phyloP scores from a whole-genome alignment of 92 coral and sea anemone genomes.

The Desmophyllum pertusum region DNA sequence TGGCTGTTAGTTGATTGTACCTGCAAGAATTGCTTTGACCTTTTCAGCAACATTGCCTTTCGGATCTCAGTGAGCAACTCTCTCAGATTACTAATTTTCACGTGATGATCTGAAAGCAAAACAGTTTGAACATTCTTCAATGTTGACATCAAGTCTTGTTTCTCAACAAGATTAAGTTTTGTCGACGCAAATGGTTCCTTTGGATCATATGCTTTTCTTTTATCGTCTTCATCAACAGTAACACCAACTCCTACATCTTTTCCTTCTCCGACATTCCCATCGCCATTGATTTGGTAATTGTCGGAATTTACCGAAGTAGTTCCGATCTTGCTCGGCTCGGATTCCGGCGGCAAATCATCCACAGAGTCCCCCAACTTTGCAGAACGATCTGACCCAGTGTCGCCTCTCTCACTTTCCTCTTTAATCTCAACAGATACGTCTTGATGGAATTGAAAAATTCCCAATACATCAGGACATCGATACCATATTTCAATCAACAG shows the following conservation, averaged over 20 bases:
- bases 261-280: background rate
- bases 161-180: background rate
- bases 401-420: no score
- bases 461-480: constrained; percentile 54
- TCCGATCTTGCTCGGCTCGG: background rate
- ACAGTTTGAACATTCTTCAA: background rate
- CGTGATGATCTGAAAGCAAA: constrained; percentile 30
- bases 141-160: constrained; percentile 13
- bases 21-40: constrained; percentile 30
- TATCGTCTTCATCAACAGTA: background rate
- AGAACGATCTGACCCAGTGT: background rate
- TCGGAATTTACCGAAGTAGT: background rate
- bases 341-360: background rate
- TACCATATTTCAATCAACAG: constrained; percentile 74
- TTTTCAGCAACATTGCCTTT: constrained; percentile 30
- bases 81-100: constrained; percentile 8
- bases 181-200: background rate
- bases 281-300: background rate
- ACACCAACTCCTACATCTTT: background rate
- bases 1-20: background rate
- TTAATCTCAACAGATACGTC: background rate
- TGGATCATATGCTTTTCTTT: background rate
- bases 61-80: constrained; percentile 36
- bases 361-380: background rate
- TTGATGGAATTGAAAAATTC: background rate